A percentile compares a stretch with the other conserved stretches of the same genome.
These are phyloP conservation scores for Spinibarbus caldwelli DNA, from an alignment of 2,797 vertebrate species.

Conservation along the genomic window DNA sequence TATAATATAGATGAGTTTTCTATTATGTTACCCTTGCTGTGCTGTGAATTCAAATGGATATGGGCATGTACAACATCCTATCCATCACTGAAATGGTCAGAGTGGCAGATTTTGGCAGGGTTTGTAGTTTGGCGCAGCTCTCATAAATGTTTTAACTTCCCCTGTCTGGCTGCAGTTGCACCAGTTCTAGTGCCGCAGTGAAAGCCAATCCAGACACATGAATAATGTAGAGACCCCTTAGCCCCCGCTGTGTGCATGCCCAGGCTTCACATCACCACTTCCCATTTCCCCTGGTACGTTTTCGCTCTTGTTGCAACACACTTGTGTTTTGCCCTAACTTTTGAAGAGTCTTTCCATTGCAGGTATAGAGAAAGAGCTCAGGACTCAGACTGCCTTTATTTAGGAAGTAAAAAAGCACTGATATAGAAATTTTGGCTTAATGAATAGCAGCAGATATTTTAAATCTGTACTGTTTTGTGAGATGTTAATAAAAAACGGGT, in stretches of 20 bases:
- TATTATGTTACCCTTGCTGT: neutral
- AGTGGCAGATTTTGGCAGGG: conserved; percentile 5
- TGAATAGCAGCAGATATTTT: neutral
- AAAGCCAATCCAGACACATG: conserved; percentile 69
- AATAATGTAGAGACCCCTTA: conserved; percentile 74
- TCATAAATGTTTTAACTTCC: conserved; percentile 69
- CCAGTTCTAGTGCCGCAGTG: conserved; percentile 54
- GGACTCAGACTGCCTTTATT: neutral
- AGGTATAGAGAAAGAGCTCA: neutral
- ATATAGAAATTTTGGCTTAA: neutral
- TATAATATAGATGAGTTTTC: neutral
- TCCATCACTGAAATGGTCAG: neutral
- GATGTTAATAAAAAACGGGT: neutral
- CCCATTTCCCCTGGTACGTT: neutral
- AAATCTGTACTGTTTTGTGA: neutral
- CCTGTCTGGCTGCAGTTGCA: conserved; percentile 58
- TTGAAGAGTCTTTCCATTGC: too few species aligned
- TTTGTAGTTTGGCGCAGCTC: conserved; percentile 45
- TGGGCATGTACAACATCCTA: neutral
- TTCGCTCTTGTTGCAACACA: neutral
- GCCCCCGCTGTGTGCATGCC: conserved; percentile 51
- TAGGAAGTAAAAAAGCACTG: neutral
- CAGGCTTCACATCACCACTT: neutral
- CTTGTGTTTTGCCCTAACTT: neutral
- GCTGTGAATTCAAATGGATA: neutral